phyloP scores from a whole-genome alignment of 2,797 vertebrate species.

The Aeoliscus strigatus region DNA sequence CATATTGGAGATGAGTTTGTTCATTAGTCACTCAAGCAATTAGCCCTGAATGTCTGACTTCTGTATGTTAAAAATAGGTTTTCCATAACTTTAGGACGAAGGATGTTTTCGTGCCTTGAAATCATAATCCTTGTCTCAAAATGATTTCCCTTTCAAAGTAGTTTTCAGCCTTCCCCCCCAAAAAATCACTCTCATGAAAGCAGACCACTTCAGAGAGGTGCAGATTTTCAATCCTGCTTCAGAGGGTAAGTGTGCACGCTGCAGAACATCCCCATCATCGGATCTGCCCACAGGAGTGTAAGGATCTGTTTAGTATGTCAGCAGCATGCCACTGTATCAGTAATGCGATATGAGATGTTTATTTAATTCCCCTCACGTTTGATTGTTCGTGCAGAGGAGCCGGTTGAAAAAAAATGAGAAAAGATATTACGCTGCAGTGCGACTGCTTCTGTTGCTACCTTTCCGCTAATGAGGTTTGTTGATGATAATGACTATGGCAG shows the following conservation, averaged over 20 bases:
- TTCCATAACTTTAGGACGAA: constrained; percentile 27
- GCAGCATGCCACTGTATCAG: constrained; percentile 33
- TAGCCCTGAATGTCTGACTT: too few species aligned
- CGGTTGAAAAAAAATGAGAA: constrained; percentile 27
- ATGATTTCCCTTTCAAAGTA: constrained; percentile 35
- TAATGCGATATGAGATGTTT: constrained; percentile 56
- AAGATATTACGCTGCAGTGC: constrained; percentile 26
- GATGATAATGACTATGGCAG: constrained; percentile 55
- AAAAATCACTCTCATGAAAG: constrained; percentile 13
- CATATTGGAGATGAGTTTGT: too few species aligned
- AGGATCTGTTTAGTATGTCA: constrained; percentile 53
- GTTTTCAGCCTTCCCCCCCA: neutral
- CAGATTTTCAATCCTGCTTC: constrained; percentile 21
- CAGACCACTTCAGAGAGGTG: constrained; percentile 8
- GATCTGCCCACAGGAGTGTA: constrained; percentile 45
- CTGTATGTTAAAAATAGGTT: too few species aligned
- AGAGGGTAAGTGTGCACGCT: constrained; percentile 11
- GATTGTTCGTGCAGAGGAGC: constrained; percentile 41
- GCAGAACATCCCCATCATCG: constrained; percentile 35
- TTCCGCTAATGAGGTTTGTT: constrained; percentile 55
- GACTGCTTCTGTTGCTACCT: constrained; percentile 38
- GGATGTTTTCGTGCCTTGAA: constrained; percentile 29
- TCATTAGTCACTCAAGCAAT: too few species aligned
- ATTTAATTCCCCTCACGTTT: constrained; percentile 34
- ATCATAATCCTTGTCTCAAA: constrained; percentile 51